A percentile compares a stretch with the other conserved stretches of the same genome.
Conservation (phyloP, 2,113 vertebrate genomes). For the Parotia lawesii region DNA sequence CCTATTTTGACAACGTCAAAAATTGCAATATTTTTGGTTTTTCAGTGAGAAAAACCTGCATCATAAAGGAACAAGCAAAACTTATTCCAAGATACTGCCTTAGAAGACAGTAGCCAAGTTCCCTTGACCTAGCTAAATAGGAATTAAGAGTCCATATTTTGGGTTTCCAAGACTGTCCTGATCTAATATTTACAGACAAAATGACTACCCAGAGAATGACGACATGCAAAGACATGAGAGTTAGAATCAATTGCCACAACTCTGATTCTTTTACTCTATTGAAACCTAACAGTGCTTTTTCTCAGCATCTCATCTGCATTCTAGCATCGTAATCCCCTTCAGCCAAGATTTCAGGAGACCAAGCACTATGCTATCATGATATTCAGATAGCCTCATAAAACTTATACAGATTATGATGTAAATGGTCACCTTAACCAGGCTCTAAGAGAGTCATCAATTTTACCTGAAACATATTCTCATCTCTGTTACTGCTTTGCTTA, state of each 20-base stretch:
- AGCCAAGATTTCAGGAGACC: neutral
- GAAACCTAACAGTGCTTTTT: neutral
- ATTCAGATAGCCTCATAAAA: neutral
- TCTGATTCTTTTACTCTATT: neutral
- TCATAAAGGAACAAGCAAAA: neutral
- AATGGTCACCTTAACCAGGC: neutral
- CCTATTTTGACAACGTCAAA: neutral
- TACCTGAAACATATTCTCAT: slow-evolving; percentile 97
- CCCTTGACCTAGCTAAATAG: neutral
- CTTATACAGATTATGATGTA: neutral
- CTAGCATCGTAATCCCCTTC: neutral
- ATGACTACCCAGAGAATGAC: neutral
- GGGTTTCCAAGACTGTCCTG: neutral
- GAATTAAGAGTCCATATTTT: neutral
- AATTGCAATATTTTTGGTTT: neutral
- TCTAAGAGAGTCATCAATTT: neutral
- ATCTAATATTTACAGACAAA: neutral
- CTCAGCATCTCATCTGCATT: neutral
- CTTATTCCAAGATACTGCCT: neutral
- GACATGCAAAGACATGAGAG: neutral
- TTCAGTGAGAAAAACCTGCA: neutral
- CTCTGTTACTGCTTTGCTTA: slow-evolving; percentile 78
- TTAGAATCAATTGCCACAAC: neutral
- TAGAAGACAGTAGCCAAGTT: neutral
- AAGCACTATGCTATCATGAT: neutral